A percentile compares a stretch with the other conserved stretches of the same genome.
Conservation (phyloP, 2,113 vertebrate species). For the Platichthys stellatus region DNA sequence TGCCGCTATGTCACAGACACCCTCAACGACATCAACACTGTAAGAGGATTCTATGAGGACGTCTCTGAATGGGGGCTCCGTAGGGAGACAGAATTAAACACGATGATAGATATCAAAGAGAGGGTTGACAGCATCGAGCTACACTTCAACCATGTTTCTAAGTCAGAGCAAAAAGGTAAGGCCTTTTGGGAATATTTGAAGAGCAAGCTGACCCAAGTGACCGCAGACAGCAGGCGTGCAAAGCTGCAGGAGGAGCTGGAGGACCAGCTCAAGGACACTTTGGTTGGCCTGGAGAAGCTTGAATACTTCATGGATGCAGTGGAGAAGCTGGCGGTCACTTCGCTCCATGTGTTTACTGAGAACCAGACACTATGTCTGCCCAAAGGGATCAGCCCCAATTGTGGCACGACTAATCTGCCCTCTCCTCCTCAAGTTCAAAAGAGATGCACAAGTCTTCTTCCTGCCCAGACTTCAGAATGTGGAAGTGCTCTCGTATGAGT, state of each 20-base stretch:
- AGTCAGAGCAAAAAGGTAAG: neutral
- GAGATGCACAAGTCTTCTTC: constrained; percentile 56
- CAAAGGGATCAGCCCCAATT: constrained; percentile 7
- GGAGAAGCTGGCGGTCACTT: constrained; percentile 80
- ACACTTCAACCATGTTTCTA: neutral
- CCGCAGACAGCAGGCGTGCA: neutral
- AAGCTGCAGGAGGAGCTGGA: constrained; percentile 69
- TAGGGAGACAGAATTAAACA: constrained; percentile 47
- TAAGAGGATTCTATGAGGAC: constrained; percentile 44
- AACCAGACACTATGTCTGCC: constrained; percentile 53
- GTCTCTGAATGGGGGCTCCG: constrained; percentile 33
- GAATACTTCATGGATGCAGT: constrained; percentile 74
- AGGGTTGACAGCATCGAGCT: constrained; percentile 12
- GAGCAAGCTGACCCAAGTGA: neutral
- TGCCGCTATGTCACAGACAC: constrained; percentile 44
- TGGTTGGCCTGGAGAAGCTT: constrained; percentile 69
- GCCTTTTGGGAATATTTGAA: too few species aligned
- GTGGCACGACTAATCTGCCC: constrained; percentile 55
- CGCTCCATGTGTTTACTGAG: constrained; percentile 68
- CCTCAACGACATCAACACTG: constrained; percentile 34
- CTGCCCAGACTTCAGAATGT: constrained; percentile 63
- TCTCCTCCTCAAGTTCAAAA: constrained; percentile 54
- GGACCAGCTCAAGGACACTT: constrained; percentile 54
- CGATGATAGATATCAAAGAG: constrained; percentile 60
- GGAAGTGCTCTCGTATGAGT: constrained; percentile 68